phyloP scores from a whole-genome alignment of 1,140 invertebrate species.

The Dreissena polymorpha region DNA sequence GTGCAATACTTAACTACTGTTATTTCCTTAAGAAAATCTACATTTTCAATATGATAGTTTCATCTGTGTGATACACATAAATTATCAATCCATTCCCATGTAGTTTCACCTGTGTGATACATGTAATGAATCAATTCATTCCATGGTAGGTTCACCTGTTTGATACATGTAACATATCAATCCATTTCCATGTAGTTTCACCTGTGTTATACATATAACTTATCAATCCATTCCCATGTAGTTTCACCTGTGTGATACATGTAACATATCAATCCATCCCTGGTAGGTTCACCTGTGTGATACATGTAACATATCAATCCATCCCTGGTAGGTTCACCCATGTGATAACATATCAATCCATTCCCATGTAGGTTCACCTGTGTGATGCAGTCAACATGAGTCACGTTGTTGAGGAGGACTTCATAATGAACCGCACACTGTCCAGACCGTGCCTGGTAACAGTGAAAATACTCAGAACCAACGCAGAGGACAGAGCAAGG shows the following conservation, averaged over 20 bases:
- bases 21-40: too few relatives aligned
- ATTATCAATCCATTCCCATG: too few relatives aligned
- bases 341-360: conserved; percentile 87
- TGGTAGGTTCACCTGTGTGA: conserved; percentile 91
- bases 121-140: too few relatives aligned
- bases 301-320: conserved; percentile 88
- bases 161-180: conserved; percentile 92
- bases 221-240: conserved; percentile 73
- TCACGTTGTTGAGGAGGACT: conserved; percentile 84
- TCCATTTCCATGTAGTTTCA: conserved; percentile 84
- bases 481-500: conserved; percentile 91
- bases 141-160: conserved; percentile 88
- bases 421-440: conserved; percentile 68
- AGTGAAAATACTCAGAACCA: conserved; percentile 86
- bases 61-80: conserved; percentile 92
- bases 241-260: conserved; percentile 93
- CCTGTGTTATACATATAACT: conserved; percentile 91
- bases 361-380: conserved; percentile 86
- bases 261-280: conserved; percentile 84
- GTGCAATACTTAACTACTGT: too few relatives aligned
- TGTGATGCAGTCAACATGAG: conserved; percentile 91
- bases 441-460: conserved; percentile 83
- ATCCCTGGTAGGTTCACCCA: conserved; percentile 86
- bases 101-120: conserved; percentile 93
- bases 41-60: conserved; percentile 82